Conservation (phyloP, 2,888 invertebrate species). For the Sesia bembeciformis region DNA sequence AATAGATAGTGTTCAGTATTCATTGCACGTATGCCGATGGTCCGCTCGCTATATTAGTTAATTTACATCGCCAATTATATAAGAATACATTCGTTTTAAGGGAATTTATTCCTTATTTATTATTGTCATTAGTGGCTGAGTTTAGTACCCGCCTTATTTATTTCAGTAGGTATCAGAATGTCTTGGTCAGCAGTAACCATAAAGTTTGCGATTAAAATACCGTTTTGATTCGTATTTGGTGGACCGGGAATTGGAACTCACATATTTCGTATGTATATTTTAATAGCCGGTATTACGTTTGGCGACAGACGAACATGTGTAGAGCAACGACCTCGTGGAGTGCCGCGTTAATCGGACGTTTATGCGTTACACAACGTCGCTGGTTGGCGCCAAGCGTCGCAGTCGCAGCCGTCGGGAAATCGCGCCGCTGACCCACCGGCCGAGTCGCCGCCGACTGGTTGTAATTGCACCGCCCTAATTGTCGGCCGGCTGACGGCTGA, state of each 20-base stretch:
- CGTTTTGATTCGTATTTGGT: neutral
- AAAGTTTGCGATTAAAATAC: neutral
- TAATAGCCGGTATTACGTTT: neutral
- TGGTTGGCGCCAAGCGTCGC: constrained; percentile 58
- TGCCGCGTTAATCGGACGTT: constrained; percentile 44
- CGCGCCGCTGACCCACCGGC: constrained; percentile 66
- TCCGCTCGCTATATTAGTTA: too few species aligned
- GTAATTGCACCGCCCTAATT: constrained; percentile 69
- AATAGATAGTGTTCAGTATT: too few species aligned
- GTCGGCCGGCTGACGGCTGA: constrained; percentile 41
- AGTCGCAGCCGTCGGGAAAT: constrained; percentile 48
- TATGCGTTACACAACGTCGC: constrained; percentile 58
- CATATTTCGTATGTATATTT: neutral
- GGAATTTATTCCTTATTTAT: too few species aligned
- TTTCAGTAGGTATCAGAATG: too few species aligned
- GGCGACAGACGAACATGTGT: constrained; percentile 21
- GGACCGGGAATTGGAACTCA: neutral
- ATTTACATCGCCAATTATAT: too few species aligned
- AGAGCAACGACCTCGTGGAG: constrained; percentile 61
- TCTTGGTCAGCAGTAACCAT: too few species aligned
- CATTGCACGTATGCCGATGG: too few species aligned
- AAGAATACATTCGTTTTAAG: too few species aligned
- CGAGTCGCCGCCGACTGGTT: constrained; percentile 47
- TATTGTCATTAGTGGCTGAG: too few species aligned
- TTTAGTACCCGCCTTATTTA: too few species aligned